Conservation (phyloP, 2,113 vertebrate genomes). For the Acrocephalus kingi region DNA sequence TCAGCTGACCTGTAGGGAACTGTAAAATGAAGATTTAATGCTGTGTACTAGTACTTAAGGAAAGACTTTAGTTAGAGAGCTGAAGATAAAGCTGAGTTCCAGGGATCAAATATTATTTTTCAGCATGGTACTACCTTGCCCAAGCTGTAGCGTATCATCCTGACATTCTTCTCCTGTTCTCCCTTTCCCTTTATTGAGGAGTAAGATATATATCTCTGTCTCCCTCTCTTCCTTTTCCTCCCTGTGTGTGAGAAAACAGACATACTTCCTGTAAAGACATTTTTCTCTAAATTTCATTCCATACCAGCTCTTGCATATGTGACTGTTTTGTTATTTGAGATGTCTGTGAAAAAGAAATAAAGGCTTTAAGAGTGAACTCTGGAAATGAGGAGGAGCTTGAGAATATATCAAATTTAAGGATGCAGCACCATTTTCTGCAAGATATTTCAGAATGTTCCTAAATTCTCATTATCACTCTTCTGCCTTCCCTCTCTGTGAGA, state of each 20-base stretch:
- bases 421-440: slow-evolving; percentile 37
- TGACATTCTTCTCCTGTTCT: not conserved
- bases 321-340: slow-evolving; percentile 70
- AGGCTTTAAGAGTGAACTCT: slow-evolving; percentile 47
- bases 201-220: not conserved
- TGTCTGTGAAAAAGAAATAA: slow-evolving; percentile 74
- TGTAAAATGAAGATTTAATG: not conserved
- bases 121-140: not conserved
- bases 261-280: slow-evolving; percentile 40
- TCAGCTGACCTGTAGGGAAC: not conserved
- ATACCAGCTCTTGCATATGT: slow-evolving; percentile 47
- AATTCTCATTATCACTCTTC: not conserved
- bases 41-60: not conserved
- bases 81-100: not conserved
- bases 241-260: not conserved
- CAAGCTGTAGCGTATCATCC: not conserved
- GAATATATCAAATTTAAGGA: not conserved
- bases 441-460: not conserved
- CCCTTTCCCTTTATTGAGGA: not conserved
- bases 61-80: not conserved
- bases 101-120: not conserved
- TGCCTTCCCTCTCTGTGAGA: not conserved
- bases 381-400: not conserved
- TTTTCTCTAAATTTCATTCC: slow-evolving; percentile 38
- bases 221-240: not conserved